Base-by-base conservation (phyloP, 2,888 invertebrate genomes). In the Coenonympha glycerion region DNA sequence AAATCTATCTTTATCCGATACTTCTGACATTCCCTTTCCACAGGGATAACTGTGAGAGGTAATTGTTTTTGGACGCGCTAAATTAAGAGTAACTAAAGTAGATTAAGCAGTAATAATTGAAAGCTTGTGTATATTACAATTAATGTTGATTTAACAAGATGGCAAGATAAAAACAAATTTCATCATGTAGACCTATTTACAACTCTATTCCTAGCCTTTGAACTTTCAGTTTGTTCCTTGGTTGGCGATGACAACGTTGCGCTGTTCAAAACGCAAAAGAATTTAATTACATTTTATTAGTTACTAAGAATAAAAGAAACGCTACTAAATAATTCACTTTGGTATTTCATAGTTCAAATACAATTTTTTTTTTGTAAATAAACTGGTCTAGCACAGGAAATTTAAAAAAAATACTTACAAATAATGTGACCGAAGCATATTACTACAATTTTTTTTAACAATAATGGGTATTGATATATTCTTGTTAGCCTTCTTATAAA, bases 301-400 rank as follows among this genome's bases (percentile, higher is more conserved):
- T 19, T 30, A 33, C 45, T 40, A 46, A 39, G 24, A 45, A 19
- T 39, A 48, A 60, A 19, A 55, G 53, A 47, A 33, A 44, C n/a
- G 30, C 16, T 18, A 18, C 8, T n/a, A 42, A 47, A 21, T 53
- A 49, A 61, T 74, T 76, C 74, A 80, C 85, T 84, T 85, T 85
- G 85, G 85, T 84, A 77, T 71, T 66, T 58, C 64, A 69, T 70
- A 74, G n/a, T n/a, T n/a, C n/a, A n/a, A n/a, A n/a, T n/a, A n/a
- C n/a, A n/a, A n/a, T n/a, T n/a, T 74, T 75, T 77, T 76, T 47
- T 41, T 13, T 21, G 49, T n/a, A 22, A 34, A 37, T 37, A 30
- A 49, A 49, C 24, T 33, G 44, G 36, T 42, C 36, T 26, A 52
- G 47, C 51, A 30, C 28, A 37, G 37, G 37, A 46, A 36, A 37